Evolutionary conservation across 2,888 invertebrate genomes (phyloP), one percentile per base, ranked within the genome.

Genomic region (Eupeodes luniger): DNA sequence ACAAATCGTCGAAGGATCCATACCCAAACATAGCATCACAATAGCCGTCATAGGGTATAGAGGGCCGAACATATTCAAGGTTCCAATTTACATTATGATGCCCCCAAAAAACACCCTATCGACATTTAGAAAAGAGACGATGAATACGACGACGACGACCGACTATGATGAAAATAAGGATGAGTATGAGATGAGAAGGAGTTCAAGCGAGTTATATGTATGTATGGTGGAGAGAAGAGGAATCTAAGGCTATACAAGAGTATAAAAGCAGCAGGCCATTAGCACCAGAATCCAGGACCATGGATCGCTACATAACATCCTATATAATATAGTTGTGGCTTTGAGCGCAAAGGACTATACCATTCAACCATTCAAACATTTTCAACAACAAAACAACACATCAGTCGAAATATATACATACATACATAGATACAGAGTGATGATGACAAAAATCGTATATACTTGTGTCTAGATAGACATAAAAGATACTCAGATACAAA

Each of bases 21-120:
- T 62, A 78, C n/a, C 66, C 81, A 74, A 62, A 88, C 88, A 88
- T 88, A 88, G 81, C 88, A 72, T 72, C 72, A 88, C 64, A 85
- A 64, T 53, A 81, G 59, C 44, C 77, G 78, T 57, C 81, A 85
- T 78, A 81, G 85, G 77, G 80, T 81, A 81, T 81, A 78, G 66
- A 85, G 55, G 69, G 4, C 27, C 34, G 14, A 70, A 27, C 74
- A 49, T n/a, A 53, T 40, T 34, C 53, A 75, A 19, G 62, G 62
- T 53, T 59, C 55, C 27, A 74, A 79, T 61, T 53, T 67, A 27
- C 75, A 69, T 53, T 57, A 69, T 59, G 69, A 69, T 59, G 69
- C 75, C 86, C 79, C 44, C 14, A 70, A 70, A 36, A 70, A 78
- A 62, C 51, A 59, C 49, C 81, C 66, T 69, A 74, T 69, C 59